Percentiles rank a stretch among this genome's conserved stretches.
These are phyloP conservation scores for Pegoplata infirma DNA, from an alignment of 2,888 invertebrate genomes.

Conservation along the genomic window DNA sequence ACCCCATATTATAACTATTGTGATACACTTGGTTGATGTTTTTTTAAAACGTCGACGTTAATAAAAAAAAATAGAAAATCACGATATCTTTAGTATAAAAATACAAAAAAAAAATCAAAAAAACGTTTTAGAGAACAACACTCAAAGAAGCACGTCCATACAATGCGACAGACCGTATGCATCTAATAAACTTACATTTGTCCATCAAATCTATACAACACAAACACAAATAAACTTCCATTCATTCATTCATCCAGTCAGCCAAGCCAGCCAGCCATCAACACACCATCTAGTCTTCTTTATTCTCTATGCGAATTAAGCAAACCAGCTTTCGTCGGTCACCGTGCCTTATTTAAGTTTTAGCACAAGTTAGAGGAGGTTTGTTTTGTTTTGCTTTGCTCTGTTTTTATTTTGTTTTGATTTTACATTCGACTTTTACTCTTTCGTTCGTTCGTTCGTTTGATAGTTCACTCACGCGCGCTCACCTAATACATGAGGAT, in stretches of 20 bases:
- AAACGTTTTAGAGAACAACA: conserved; percentile 35
- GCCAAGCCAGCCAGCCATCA: no score
- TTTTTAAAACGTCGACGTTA: background rate
- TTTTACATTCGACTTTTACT: conserved; percentile 55
- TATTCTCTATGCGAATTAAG: conserved; percentile 42
- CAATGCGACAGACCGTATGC: conserved; percentile 78
- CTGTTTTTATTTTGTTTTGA: conserved; percentile 38
- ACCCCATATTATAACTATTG: background rate
- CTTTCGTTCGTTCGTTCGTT: conserved; percentile 40
- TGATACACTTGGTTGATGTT: background rate
- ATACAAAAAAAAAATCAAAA: conserved; percentile 50
- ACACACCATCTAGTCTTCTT: conserved; percentile 26
- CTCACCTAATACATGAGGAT: conserved; percentile 49
- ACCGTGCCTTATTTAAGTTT: conserved; percentile 42
- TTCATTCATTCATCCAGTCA: conserved; percentile 43
- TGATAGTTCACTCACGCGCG: conserved; percentile 57
- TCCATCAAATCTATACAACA: conserved; percentile 66
- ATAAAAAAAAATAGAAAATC: conserved; percentile 28
- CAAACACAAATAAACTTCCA: conserved; percentile 31
- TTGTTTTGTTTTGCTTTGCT: conserved; percentile 48
- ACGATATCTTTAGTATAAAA: conserved; percentile 44
- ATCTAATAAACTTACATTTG: conserved; percentile 78
- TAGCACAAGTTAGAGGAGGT: conserved; percentile 54
- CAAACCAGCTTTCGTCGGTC: conserved; percentile 37
- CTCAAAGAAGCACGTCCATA: conserved; percentile 77